Conservation (phyloP, 1,140 invertebrate species). For the Triops longicaudatus region DNA sequence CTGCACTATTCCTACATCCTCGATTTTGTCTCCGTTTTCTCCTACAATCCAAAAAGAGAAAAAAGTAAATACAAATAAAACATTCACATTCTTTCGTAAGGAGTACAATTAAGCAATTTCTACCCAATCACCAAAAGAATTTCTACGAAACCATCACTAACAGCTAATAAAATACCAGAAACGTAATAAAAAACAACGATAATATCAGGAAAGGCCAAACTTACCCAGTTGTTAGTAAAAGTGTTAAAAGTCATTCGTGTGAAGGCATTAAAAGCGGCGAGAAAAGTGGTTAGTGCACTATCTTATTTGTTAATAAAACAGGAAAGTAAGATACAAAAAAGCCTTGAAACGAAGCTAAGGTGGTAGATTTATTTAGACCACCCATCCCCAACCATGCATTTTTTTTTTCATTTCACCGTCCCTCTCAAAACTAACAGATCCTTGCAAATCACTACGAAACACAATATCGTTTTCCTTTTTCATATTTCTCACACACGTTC, state of each 20-base stretch:
- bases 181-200: neutral
- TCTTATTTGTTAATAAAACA: neutral
- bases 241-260: neutral
- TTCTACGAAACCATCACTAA: neutral
- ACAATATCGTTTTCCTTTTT: neutral
- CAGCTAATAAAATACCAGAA: too few relatives aligned
- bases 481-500: neutral
- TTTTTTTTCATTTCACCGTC: neutral
- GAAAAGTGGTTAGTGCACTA: neutral
- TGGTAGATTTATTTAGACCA: conserved; percentile 2
- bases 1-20: neutral
- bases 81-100: too few relatives aligned
- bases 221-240: neutral
- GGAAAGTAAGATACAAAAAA: neutral
- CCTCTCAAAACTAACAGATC: neutral
- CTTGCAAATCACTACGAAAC: neutral
- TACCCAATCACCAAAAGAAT: neutral
- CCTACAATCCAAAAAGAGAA: neutral
- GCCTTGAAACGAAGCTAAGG: neutral
- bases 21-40: neutral
- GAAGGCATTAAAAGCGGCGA: neutral
- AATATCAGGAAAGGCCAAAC: neutral
- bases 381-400: neutral
- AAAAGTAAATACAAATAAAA: neutral
- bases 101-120: neutral